A percentile compares a stretch with the other conserved stretches of the same genome.
Evolutionary conservation across 2,797 vertebrate genomes (phyloP).

Genomic region (Benthosema pterotum): DNA sequence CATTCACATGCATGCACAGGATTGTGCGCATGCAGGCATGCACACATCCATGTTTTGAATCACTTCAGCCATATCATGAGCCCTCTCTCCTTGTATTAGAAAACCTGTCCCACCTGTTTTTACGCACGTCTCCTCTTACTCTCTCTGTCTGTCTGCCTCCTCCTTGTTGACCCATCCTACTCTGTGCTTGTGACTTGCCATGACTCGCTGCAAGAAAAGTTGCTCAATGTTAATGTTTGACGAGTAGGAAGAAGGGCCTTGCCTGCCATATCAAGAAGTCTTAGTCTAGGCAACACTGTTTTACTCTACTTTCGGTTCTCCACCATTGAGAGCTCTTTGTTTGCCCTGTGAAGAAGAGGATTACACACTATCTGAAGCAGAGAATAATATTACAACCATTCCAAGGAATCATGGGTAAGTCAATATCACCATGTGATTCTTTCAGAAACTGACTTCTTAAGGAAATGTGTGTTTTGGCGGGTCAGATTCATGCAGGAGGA

Average conservation of each 20-base stretch:
- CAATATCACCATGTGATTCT: neutral
- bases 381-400: conserved; percentile 6
- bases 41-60: neutral
- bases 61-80: conserved; percentile 8
- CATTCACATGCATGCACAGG: too few species aligned
- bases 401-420: conserved; percentile 78
- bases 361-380: conserved; percentile 28
- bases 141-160: conserved; percentile 7
- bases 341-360: conserved; percentile 32
- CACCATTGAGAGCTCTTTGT: conserved; percentile 27
- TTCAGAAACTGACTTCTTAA: neutral
- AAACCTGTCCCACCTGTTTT: conserved; percentile 79
- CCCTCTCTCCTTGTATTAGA: conserved; percentile 40
- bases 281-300: conserved; percentile 19
- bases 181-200: conserved; percentile 67
- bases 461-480: conserved; percentile 1
- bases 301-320: conserved; percentile 47
- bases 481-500: neutral
- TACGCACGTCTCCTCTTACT: conserved; percentile 41
- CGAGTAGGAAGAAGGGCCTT: conserved; percentile 65
- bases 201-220: conserved; percentile 69
- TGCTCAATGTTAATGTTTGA: conserved; percentile 80
- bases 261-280: conserved; percentile 33
- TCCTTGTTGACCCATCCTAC: conserved; percentile 48
- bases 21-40: neutral